phyloP scores from a whole-genome alignment of 2,113 vertebrate species.

The Lagopus muta region DNA sequence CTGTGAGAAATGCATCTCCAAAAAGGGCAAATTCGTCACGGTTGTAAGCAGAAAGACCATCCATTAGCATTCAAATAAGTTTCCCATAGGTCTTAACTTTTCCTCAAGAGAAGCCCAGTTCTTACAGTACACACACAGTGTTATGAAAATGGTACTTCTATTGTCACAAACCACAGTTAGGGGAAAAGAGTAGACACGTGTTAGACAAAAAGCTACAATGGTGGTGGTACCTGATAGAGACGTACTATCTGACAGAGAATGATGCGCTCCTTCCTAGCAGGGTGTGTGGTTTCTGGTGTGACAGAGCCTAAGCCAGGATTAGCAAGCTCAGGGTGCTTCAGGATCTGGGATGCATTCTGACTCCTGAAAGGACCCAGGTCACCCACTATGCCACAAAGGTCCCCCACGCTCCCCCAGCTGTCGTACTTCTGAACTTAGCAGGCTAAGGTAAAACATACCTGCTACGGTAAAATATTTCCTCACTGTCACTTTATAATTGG shows the following conservation, averaged over 20 bases:
- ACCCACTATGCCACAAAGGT: background rate
- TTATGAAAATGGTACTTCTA: constrained; percentile 65
- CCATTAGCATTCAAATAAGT: rapidly evolving
- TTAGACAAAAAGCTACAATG: constrained; percentile 74
- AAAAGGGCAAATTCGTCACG: background rate
- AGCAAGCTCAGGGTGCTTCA: background rate
- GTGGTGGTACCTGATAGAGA: background rate
- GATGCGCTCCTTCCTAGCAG: background rate
- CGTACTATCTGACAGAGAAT: background rate
- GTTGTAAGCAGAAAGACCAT: rapidly evolving
- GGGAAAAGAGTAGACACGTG: constrained; percentile 69
- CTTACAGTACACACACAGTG: constrained; percentile 53
- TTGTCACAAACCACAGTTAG: constrained; percentile 66
- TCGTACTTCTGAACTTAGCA: background rate
- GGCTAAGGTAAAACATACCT: background rate
- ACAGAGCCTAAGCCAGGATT: background rate
- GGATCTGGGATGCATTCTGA: background rate
- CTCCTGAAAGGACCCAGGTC: background rate
- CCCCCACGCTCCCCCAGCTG: background rate
- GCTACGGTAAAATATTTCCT: background rate
- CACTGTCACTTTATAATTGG: rapidly evolving
- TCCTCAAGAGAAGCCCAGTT: constrained; percentile 81
- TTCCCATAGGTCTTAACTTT: background rate
- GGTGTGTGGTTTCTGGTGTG: background rate
- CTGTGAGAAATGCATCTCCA: rapidly evolving